phyloP scores from a whole-genome alignment of 2,113 vertebrate genomes.

The Aldabrachelys gigantea region DNA sequence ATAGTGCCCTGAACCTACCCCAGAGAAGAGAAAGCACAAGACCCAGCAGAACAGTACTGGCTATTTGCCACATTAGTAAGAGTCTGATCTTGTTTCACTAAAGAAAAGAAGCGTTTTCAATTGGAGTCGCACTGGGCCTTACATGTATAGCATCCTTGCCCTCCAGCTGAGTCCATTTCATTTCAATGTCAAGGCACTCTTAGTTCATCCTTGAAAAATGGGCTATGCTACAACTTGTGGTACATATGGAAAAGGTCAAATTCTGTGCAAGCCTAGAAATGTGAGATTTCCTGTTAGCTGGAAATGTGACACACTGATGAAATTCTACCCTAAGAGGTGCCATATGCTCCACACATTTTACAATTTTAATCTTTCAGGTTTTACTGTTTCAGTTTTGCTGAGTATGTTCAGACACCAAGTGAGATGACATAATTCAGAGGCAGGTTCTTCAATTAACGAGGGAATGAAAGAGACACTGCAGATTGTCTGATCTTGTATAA shows the following conservation, averaged over 20 bases:
- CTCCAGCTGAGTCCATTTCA: neutral
- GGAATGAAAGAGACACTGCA: neutral
- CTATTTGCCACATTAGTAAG: neutral
- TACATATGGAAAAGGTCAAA: neutral
- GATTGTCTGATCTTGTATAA: neutral
- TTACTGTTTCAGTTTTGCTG: conserved; percentile 16
- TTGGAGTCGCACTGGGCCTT: neutral
- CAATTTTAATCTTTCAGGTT: conserved; percentile 1
- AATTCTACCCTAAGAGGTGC: neutral
- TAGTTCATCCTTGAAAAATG: neutral
- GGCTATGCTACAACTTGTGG: neutral
- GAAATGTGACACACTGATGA: neutral
- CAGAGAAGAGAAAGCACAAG: no score
- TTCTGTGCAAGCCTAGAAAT: neutral
- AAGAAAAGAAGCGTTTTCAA: conserved; percentile 30
- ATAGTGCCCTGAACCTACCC: no score
- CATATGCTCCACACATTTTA: neutral
- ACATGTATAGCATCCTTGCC: neutral
- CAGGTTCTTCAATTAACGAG: neutral
- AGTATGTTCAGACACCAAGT: conserved; percentile 4
- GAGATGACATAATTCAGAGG: neutral
- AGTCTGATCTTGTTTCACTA: conserved; percentile 27
- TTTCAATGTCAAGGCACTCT: neutral
- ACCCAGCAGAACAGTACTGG: no score
- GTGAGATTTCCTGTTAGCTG: neutral